Percentiles rank a stretch among this genome's conserved stretches.
Conservation (phyloP, 2,797 vertebrate genomes). For the Hapalemur alaotrensis region DNA sequence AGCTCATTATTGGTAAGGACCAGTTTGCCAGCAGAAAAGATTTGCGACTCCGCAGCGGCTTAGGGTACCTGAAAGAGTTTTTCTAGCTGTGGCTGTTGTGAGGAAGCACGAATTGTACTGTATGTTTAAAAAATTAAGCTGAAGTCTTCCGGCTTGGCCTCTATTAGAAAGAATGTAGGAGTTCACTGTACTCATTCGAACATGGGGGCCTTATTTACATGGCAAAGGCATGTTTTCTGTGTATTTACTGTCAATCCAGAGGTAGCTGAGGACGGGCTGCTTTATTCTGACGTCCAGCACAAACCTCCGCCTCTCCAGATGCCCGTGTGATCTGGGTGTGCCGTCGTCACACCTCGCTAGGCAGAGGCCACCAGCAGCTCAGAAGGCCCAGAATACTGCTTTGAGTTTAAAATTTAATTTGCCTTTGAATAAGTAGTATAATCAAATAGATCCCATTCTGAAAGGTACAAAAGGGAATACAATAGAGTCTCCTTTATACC, state of each 20-base stretch:
- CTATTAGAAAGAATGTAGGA: neutral
- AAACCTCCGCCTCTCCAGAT: neutral
- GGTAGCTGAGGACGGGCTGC: neutral
- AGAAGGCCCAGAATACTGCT: neutral
- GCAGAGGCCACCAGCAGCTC: neutral
- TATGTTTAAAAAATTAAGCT: neutral
- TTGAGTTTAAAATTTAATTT: slow-evolving; percentile 34
- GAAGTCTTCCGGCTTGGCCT: neutral
- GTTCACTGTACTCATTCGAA: slow-evolving; percentile 1
- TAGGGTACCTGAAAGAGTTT: neutral
- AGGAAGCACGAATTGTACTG: neutral
- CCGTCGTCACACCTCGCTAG: neutral
- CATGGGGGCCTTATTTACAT: neutral
- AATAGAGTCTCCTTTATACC: neutral
- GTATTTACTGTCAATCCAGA: neutral
- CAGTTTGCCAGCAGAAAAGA: neutral
- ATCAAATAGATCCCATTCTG: neutral
- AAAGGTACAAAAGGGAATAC: neutral
- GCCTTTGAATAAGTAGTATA: neutral
- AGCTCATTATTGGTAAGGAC: slow-evolving; percentile 91
- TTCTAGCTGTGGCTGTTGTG: neutral
- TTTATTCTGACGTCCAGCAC: neutral
- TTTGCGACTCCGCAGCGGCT: neutral
- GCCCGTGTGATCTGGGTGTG: neutral
- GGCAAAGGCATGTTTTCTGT: neutral